Percentiles rank a stretch among this genome's conserved stretches.
These are phyloP conservation scores for Mastigias papua DNA, from an alignment of 30 jellyfish, hydroid and myxozoan genomes.

Conservation along the genomic window DNA sequence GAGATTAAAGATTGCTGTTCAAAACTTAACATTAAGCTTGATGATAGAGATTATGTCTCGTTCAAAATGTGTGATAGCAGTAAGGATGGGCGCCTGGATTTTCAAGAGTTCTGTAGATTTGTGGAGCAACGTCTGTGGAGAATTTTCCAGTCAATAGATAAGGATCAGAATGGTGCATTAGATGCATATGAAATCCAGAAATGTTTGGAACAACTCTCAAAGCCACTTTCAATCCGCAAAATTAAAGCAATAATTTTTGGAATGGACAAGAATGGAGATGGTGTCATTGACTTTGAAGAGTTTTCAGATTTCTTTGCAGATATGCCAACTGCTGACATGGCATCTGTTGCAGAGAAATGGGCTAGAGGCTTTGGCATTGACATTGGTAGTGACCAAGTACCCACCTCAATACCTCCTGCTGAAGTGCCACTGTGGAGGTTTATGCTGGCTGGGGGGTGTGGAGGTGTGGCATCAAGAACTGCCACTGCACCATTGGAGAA, in stretches of 20 bases:
- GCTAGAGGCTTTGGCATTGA: constrained; percentile 77
- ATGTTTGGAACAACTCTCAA: constrained; percentile 61
- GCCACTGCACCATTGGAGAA: constrained; percentile 91
- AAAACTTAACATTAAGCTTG: constrained; percentile 48
- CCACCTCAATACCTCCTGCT: constrained; percentile 85
- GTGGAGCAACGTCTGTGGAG: constrained; percentile 57
- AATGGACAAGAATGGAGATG: constrained; percentile 81
- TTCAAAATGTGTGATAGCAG: constrained; percentile 45
- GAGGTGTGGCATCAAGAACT: constrained; percentile 93
- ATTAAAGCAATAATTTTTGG: constrained; percentile 58
- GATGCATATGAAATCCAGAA: constrained; percentile 71
- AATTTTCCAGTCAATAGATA: constrained; percentile 72
- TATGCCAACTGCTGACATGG: constrained; percentile 80
- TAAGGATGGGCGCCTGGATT: constrained; percentile 56
- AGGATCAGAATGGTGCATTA: constrained; percentile 50
- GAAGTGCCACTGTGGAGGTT: constrained; percentile 85
- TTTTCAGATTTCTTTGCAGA: constrained; percentile 86
- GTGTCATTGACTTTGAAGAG: constrained; percentile 72
- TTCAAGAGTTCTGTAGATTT: constrained; percentile 71
- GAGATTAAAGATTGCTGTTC: constrained; percentile 79
- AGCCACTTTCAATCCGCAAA: constrained; percentile 60
- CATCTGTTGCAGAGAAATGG: constrained; percentile 73
- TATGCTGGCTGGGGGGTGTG: constrained; percentile 92
- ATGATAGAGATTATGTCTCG: constrained; percentile 45
- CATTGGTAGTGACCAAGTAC: constrained; percentile 88